Evolutionary conservation across 2,888 invertebrate species (phyloP).

Genomic region (Harpalus rufipes): DNA sequence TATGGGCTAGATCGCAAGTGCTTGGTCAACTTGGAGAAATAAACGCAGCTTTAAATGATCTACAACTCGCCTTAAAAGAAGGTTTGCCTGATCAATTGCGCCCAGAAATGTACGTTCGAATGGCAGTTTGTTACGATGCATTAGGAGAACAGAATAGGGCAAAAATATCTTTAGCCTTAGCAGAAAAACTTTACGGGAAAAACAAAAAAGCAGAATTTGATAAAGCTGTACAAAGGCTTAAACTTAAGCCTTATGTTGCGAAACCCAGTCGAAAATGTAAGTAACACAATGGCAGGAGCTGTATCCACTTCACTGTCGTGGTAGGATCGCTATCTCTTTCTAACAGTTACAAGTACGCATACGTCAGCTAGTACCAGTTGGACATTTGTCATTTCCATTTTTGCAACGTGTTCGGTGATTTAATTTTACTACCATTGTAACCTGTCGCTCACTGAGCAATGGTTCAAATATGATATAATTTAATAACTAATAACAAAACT

Average conservation of each 20-base stretch:
- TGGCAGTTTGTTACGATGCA: slow-evolving; percentile 85
- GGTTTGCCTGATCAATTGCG: slow-evolving; percentile 82
- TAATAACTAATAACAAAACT: no score
- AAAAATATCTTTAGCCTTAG: slow-evolving; percentile 83
- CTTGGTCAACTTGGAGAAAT: slow-evolving; percentile 81
- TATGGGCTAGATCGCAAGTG: slow-evolving; percentile 84
- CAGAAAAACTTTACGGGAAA: slow-evolving; percentile 80
- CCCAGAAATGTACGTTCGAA: slow-evolving; percentile 84
- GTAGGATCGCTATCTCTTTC: no score
- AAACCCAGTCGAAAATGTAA: slow-evolving; percentile 54
- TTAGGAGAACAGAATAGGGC: slow-evolving; percentile 82
- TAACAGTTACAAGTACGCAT: no score
- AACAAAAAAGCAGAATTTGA: slow-evolving; percentile 73
- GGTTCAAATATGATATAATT: no score
- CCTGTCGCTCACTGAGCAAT: no score
- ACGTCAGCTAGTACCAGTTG: no score
- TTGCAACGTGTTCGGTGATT: no score
- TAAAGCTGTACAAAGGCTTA: slow-evolving; percentile 68
- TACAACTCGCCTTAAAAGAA: slow-evolving; percentile 83
- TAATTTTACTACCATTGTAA: no score
- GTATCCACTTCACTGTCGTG: no score
- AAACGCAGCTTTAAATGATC: slow-evolving; percentile 82
- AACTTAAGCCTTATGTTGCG: slow-evolving; percentile 64
- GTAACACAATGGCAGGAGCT: no score
- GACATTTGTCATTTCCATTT: no score